phyloP scores from a whole-genome alignment of 2,113 vertebrate genomes.

The Bolborhynchus lineola region DNA sequence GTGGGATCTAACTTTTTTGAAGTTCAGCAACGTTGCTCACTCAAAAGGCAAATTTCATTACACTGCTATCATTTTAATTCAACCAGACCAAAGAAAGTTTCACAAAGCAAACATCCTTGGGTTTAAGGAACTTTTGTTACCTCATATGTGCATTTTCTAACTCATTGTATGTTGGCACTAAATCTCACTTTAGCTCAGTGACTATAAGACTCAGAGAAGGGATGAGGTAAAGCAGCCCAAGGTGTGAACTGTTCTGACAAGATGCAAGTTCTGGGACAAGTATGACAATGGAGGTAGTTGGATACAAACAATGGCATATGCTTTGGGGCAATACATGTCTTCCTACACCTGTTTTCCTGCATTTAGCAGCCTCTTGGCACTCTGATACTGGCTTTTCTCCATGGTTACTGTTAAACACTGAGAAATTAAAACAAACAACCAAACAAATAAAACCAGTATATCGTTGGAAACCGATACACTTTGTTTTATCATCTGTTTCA shows the following conservation, averaged over 20 bases:
- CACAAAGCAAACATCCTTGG: not conserved
- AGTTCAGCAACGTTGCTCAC: not conserved
- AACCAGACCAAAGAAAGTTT: not conserved
- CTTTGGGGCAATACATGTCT: not conserved
- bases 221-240: not conserved
- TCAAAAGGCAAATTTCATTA: not conserved
- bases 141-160: rapidly evolving
- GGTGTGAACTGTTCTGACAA: not conserved
- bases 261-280: not conserved
- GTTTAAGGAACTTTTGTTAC: not conserved
- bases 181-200: not conserved
- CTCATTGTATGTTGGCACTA: rapidly evolving
- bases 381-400: not conserved
- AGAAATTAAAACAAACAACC: not conserved
- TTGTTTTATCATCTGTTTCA: not conserved
- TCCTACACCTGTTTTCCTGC: not conserved
- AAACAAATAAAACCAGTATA: not conserved
- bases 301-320: not conserved
- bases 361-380: not conserved
- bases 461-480: not conserved
- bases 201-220: not conserved
- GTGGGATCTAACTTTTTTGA: not conserved
- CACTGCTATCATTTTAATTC: not conserved
- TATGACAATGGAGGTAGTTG: not conserved
- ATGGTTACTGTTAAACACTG: not conserved